Base-by-base conservation (phyloP, 2,113 vertebrate species). In the Cathartes aura region DNA sequence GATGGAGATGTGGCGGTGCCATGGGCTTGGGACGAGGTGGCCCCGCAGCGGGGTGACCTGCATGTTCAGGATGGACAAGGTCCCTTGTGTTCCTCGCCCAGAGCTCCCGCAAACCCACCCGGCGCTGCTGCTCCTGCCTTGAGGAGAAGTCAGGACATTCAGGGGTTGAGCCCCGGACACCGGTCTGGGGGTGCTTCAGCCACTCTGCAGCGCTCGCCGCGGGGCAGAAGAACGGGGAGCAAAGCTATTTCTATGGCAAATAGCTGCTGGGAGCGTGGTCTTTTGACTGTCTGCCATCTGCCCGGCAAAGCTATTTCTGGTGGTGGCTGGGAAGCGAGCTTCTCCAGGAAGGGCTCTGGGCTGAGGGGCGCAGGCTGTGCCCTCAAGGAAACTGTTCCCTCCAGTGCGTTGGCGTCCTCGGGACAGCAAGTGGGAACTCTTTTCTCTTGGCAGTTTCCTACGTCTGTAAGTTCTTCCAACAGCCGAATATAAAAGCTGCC, bases 201-300 rank as follows among this genome's bases (percentile, higher is more conserved):
- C 24, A 2, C 15, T 23, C 66, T 21, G 26, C 70, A 14, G 38
- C 0, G 0, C 50, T 62, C 2, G 0, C 32, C 6, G 0, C 0
- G 0, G 63, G 59, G 32, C 80, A 71, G 68, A 79, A 70, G 63
- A 55, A 62, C 1, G 4, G 55, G 24, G 15, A 67, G 29, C 38
- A 81, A 40, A 93, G 26, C 75, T 82, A 5, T 66, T 95, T 55
- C 73, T 26, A 0, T 40, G 67, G 55, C 58, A 72, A 29, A 53
- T 4, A 45, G 17, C 48, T 3, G 1, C 74, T 80, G 92, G 42
- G 42, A 93, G 14, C 0, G 0, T 15, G 85, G 50, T 64, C 23
- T 76, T 48, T 70, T 64, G 42, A n/a, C 36, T 53, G 0, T 4
- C 38, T 72, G 74, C 53, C 81, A 0, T 4, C 38, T 72, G 74